Evolutionary conservation across 2,797 vertebrate genomes (phyloP), one percentile per base, ranked within the genome.

Genomic region (Peromyscus aztecus): DNA sequence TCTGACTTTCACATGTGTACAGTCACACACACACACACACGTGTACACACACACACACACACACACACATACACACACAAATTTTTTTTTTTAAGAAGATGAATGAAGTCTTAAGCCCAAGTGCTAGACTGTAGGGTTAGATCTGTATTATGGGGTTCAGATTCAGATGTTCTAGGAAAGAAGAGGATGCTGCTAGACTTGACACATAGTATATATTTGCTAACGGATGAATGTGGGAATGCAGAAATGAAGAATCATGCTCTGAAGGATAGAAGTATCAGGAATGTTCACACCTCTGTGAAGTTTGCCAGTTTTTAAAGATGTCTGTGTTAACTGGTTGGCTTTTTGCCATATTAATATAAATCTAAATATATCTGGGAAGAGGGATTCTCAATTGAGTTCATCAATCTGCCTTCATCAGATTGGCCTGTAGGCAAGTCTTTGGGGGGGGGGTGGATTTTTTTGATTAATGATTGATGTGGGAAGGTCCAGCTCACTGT

Each of bases 281-380:
- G 76, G 57, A 81, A 73, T 49, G 27, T 81, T 92, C 81, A 89
- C 29, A 94, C 43, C 29, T 92, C 43, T 91, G 78, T 91, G 80
- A 65, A 59, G 67, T 92, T 97, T 84, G 37, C 31, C 57, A 91
- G 27, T 87, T 94, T 95, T 83, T 83, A 75, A 83, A 86, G 83
- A 34, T 34, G 11, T 46, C 40, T 29, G 7, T 43, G 12, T 37
- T 40, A 40, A 73, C n/a, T 11, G 4, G 27, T 63, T 63, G 59
- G 9, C 16, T 31, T 83, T 81, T 83, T 63, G 57, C 29, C 57
- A 31, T 27, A 61, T 21, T 63, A 29, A 77, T 27, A 76, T 27
- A 77, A 49, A 31, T 24, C 43, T 77, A 77, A 27, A 63, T 23
- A 31, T 63, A 63, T 63, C 24, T 83, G 81, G 37, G 27, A 63